Conservation (phyloP, 2,888 invertebrate genomes). For the Phytoseiulus persimilis region DNA sequence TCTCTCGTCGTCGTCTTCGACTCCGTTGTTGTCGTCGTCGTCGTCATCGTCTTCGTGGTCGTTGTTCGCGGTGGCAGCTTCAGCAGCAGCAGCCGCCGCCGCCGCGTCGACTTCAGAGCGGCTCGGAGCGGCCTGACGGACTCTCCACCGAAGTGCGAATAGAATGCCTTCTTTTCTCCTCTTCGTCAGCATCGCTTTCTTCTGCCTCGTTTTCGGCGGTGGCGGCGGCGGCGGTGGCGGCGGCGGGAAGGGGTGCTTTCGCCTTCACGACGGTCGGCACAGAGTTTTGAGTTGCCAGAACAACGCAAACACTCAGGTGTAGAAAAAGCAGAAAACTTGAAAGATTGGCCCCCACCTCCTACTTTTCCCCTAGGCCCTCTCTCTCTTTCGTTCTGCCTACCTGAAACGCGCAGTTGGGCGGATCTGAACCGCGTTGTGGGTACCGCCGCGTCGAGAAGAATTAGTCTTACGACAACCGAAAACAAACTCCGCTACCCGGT, state of each 20-base stretch:
- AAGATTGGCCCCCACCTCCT: neutral
- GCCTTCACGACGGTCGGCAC: neutral
- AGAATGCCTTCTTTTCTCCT: neutral
- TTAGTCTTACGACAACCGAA: neutral
- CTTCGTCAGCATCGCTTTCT: conserved; percentile 5
- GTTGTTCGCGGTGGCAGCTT: neutral
- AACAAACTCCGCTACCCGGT: neutral
- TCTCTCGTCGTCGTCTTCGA: neutral
- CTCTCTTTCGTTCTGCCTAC: neutral
- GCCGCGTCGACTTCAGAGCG: neutral
- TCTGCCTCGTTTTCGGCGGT: neutral
- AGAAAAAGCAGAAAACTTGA: neutral
- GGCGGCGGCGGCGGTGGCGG: neutral
- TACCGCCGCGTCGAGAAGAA: neutral
- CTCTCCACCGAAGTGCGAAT: neutral
- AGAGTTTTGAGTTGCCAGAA: neutral
- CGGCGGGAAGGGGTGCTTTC: neutral
- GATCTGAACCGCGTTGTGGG: neutral
- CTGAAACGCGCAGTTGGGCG: neutral
- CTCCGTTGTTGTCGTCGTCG: neutral
- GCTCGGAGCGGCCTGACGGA: neutral
- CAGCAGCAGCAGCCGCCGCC: neutral
- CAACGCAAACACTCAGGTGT: neutral
- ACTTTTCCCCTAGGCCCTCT: neutral
- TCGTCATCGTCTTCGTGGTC: neutral